phyloP scores from a whole-genome alignment of 1,140 invertebrate genomes.

The Drosophila elegans region DNA sequence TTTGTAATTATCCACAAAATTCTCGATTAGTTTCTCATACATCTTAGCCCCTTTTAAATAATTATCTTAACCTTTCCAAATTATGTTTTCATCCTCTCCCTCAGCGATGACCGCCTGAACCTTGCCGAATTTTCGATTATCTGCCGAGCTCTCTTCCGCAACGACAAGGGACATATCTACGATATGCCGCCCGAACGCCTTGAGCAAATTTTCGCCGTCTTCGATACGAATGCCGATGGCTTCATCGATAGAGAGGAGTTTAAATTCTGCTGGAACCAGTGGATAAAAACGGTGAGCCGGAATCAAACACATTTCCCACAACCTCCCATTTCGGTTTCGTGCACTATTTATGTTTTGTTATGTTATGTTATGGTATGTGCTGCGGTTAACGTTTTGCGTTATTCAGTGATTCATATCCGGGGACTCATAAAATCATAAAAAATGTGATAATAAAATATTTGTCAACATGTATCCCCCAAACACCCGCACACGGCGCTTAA shows the following conservation, averaged over 20 bases:
- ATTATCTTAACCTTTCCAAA: not conserved
- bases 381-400: slow-evolving; percentile 58
- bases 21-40: not conserved
- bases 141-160: slow-evolving; percentile 93
- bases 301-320: not conserved
- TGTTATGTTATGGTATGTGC: slow-evolving; percentile 40
- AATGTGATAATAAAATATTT: slow-evolving; percentile 84
- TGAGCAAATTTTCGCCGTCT: slow-evolving; percentile 91
- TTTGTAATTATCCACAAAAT: not conserved
- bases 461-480: slow-evolving; percentile 65
- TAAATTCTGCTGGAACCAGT: slow-evolving; percentile 92
- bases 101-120: slow-evolving; percentile 91
- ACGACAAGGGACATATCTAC: slow-evolving; percentile 94
- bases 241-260: slow-evolving; percentile 94
- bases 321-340: slow-evolving; percentile 4
- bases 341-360: slow-evolving; percentile 58
- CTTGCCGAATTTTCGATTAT: slow-evolving; percentile 92
- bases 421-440: slow-evolving; percentile 83
- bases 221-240: slow-evolving; percentile 92
- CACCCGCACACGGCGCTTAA: slow-evolving; percentile 38
- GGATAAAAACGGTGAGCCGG: slow-evolving; percentile 91
- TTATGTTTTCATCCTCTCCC: not conserved
- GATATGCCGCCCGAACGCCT: slow-evolving; percentile 89
- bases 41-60: not conserved
- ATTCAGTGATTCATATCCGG: slow-evolving; percentile 80